These are phyloP conservation scores for Diceros bicornis DNA, from an alignment of 2,797 vertebrate genomes.

Conservation along the genomic window DNA sequence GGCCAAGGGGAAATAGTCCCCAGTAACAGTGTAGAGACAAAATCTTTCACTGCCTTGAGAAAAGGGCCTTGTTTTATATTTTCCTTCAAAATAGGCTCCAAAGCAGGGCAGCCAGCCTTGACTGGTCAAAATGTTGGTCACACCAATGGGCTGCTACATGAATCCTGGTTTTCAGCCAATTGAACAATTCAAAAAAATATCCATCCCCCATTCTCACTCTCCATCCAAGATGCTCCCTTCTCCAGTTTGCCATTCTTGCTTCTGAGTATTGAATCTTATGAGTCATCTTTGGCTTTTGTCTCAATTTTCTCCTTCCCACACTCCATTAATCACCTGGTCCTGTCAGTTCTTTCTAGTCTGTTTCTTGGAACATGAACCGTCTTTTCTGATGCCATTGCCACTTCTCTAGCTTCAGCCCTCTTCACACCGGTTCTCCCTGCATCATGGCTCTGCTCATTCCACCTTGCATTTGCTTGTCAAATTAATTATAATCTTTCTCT, in stretches of 20 bases:
- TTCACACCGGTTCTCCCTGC: not conserved
- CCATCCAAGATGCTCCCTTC: not conserved
- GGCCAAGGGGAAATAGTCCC: not conserved
- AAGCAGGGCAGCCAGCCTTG: not conserved
- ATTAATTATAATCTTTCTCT: conserved; percentile 4
- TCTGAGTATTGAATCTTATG: not conserved
- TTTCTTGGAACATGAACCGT: not conserved
- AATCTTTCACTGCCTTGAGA: not conserved
- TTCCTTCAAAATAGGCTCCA: not conserved
- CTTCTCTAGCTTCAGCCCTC: not conserved
- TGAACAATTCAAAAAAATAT: not conserved
- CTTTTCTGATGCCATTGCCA: not conserved
- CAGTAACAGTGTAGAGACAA: not conserved
- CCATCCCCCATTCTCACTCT: not conserved
- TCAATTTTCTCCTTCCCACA: conserved; percentile 10
- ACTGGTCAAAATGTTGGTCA: not conserved
- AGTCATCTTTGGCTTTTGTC: not conserved
- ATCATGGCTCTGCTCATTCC: not conserved
- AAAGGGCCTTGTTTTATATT: not conserved
- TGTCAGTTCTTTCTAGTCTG: conserved; percentile 7
- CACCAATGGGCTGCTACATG: not conserved
- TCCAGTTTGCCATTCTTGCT: conserved; percentile 4
- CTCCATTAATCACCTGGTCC: conserved; percentile 34
- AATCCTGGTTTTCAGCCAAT: not conserved
- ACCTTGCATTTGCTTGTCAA: conserved; percentile 9